Evolutionary conservation across 2,113 vertebrate species (phyloP), one percentile per base, ranked within the genome.

Genomic region (Thalassoma bifasciatum): DNA sequence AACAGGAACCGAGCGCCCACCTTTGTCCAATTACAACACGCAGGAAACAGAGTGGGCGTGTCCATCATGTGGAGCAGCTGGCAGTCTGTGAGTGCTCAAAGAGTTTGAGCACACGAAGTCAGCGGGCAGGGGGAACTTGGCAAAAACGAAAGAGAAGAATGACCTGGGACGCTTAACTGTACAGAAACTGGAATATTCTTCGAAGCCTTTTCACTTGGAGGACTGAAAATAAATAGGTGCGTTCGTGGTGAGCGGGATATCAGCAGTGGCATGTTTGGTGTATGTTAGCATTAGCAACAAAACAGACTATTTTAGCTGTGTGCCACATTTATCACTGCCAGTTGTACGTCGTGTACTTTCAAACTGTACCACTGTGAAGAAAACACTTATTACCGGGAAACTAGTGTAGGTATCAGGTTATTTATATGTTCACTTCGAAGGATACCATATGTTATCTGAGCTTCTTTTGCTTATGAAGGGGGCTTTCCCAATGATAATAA

Each of bases 1-100:
- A 4, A 4, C 4, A 2, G n/a, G 23, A n/a, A 4, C 0, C 0
- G 6, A 49, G 17, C 14, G 22, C 2, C 49, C 17, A 6, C 1
- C 2, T 36, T 40, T 36, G 66, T 59, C 91, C 90, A 93, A 93
- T 92, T 64, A 81, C 1, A 77, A 37, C 13, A 11, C 13, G 10
- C 2, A 44, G 10, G 81, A 22, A 0, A 9, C 0, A 0, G 68
- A 54, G 51, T 84, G 64, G 90, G 91, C 86, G 84, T 79, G 54
- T 4, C 0, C 26, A 1, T 26, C 0, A 0, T 22, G 5, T 0
- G 23, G 24, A 79, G 34, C 79, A 70, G 77, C 87, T 87, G 85
- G 24, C n/a, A 23, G 71, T 67, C 62, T 60, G 8, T 13, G 14
- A 36, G 21, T 49, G 4, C 63, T 30, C 56, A 72, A 75, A 64